Base-by-base conservation (phyloP, 2,888 invertebrate genomes). In the Agrilus biguttatus region DNA sequence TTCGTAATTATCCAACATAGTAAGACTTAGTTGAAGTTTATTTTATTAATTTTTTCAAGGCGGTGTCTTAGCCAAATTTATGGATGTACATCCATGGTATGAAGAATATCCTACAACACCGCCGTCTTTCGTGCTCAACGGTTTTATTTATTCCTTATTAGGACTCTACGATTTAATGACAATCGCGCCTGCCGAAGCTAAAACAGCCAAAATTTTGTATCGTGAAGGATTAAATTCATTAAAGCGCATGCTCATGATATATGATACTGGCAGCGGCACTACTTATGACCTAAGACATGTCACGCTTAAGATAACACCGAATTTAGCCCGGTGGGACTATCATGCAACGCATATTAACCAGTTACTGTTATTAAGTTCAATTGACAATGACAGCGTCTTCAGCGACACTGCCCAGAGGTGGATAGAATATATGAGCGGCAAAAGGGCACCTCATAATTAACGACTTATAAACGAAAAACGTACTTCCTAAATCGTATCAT, bases 271-370 rank as follows among this genome's bases (percentile, higher is more conserved):
- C 17, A 87, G 89, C 43, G 93, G 93, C 3, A 91, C 93, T 17
- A 83, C 90, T 49, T 98, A 99, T 62, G 98, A 98, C 70, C 73
- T 99, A 41, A 72, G 97, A 12, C 98, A 98, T 65, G 80, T 93
- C 58, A 89, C 89, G 1, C 67, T 92, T 33, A 85, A 87, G 14
- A 82, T 85, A 14, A 83, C 89, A 21, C 92, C 92, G 1, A 98
- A 98, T 66, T 72, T 96, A 47, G 98, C 98, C 0, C 73, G 98
- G 44, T 96, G 97, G 93, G 98, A 98, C 63, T 98, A 98, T 65
- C 98, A 98, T 68, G 89, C 93, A 0, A 95, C 96, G 0, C 98
- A 99, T 63, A 85, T 98, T 19, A 96, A 95, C 70, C 95, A 98
- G 61, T 73, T 95, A 49, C 77, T 97, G 49, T 72, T 93, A 44